Conservation (phyloP, 2,888 invertebrate genomes). For the Andrena praecox region DNA sequence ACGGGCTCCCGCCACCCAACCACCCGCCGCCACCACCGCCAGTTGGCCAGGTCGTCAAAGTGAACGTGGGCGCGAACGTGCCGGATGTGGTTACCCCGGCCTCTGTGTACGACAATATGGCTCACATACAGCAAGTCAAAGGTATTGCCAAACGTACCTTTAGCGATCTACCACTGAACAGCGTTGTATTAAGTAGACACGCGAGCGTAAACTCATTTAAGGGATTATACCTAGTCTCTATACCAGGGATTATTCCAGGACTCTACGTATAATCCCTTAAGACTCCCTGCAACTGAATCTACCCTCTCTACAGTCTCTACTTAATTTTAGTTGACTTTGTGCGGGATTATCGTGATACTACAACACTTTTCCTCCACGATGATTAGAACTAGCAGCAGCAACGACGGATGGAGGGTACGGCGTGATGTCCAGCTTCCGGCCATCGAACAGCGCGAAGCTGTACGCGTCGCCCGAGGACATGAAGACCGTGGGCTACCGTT, state of each 20-base stretch:
- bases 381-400: conserved; percentile 83
- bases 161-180: too few relatives aligned
- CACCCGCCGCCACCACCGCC: conserved; percentile 94
- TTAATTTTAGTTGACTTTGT: too few relatives aligned
- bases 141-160: conserved; percentile 71
- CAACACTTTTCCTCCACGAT: conserved; percentile 10
- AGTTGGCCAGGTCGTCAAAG: conserved; percentile 90
- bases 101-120: conserved; percentile 83
- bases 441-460: conserved; percentile 93
- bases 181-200: too few relatives aligned
- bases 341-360: too few relatives aligned
- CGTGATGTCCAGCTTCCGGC: conserved; percentile 95
- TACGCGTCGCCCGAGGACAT: conserved; percentile 96
- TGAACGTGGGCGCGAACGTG: conserved; percentile 86
- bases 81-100: conserved; percentile 82
- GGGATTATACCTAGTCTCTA: too few relatives aligned
- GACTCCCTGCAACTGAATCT: too few relatives aligned
- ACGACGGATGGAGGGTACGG: conserved; percentile 85
- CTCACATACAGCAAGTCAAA: conserved; percentile 85
- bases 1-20: conserved; percentile 91
- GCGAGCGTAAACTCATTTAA: too few relatives aligned
- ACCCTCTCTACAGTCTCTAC: too few relatives aligned
- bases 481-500: conserved; percentile 89
- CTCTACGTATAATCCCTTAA: too few relatives aligned
- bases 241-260: too few relatives aligned